Evolutionary conservation across 2,888 invertebrate genomes (phyloP), one percentile per base, ranked within the genome.

Genomic region (Agrotis puta): DNA sequence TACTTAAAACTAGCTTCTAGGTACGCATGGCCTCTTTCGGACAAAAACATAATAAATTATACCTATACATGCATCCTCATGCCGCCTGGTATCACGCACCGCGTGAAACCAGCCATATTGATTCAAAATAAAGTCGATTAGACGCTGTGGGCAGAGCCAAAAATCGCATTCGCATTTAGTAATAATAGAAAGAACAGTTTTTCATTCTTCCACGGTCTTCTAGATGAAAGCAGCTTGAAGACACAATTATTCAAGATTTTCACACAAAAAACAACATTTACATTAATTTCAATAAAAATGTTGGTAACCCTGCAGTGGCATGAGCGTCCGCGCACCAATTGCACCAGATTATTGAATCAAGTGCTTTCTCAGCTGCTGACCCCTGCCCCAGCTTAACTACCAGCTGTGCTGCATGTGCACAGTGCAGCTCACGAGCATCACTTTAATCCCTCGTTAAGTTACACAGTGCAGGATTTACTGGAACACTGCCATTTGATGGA

Each of bases 311-410:
- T 84, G n/a, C 63, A 18, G 33, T 67, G 74, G 71, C 57, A 84
- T 77, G 73, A 74, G 70, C 86, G 74, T 82, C 84, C 85, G 88
- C 88, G 89, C 87, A 88, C 85, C 93, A 93, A 94, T 93, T 93
- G 93, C 87, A 83, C 88, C 88, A 93, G 93, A 94, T 94, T 94
- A 94, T 93, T 91, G 92, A 94, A 94, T 94, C 92, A 93, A 92
- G 91, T 88, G 88, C 93, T 94, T 93, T 94, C 93, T 92, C 88
- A 94, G 94, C 95, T 94, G 94, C 82, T 87, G 89, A 91, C 92
- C 92, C 86, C 85, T 81, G 79, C 79, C 81, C 59, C 50, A 57
- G 64, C 73, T 77, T 50, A 70, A 75, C 70, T 43, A 64, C 50
- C 48, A 87, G 84, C 82, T 85, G 82, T 65, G 74, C 64, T 53